Evolutionary conservation across 2,888 invertebrate species (phyloP), one percentile per base, ranked within the genome.

Genomic region (Meganola albula): DNA sequence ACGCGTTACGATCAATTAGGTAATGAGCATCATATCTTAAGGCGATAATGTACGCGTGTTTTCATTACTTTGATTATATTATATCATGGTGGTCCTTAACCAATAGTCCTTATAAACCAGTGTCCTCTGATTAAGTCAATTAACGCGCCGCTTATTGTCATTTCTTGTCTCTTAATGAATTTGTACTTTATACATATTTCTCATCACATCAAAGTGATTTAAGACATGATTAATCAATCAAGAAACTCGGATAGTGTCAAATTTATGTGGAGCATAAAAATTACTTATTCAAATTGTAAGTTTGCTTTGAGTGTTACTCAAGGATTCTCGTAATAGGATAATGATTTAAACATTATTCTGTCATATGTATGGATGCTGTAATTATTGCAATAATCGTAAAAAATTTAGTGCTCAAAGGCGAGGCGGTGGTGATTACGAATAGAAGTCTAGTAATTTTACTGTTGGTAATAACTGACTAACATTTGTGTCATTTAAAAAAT

Each of bases 1-100:
- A 68, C 48, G 58, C 72, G 69, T 74, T 71, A 61, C 49, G 48
- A 49, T 65, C 66, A 74, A 73, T 73, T 72, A 68, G 45, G 59
- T 63, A 66, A 70, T 63, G 56, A 66, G 52, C 44, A 52, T 43
- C 39, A 44, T 54, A 48, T 63, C 57, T 47, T 59, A 62, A 56
- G 57, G 54, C 53, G 50, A 48, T 49, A 58, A 62, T 48, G 44
- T 38, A 53, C 49, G 45, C 37, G 35, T 53, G 50, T 60, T 57
- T 54, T 44, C 51, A 46, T 58, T 46, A 40, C 41, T 39, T 49
- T 42, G 37, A 41, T 50, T 44, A 44, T 52, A 50, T 49, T 34
- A 43, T 58, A 36, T 46, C 55, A 54, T 46, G 69, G 68, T 67
- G 69, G 72, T 66, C 66, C 43, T 32, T 48, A 48, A n/a, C n/a